Conservation (phyloP, 2,113 vertebrate species). For the Ailuropoda melanoleuca region DNA sequence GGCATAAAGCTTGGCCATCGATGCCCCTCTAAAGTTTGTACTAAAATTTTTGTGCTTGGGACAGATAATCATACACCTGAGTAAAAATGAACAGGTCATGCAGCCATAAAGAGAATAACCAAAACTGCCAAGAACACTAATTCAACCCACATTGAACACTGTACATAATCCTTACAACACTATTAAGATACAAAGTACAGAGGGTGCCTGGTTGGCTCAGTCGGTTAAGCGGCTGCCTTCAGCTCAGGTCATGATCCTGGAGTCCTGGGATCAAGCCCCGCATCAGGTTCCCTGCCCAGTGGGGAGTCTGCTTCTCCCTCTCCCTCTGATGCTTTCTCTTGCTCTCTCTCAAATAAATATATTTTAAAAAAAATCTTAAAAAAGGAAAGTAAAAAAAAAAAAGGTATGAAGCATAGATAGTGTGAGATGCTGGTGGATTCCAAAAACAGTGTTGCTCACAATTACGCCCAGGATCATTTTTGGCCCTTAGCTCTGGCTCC, state of each 20-base stretch:
- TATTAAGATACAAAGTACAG: neutral
- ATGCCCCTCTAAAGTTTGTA: neutral
- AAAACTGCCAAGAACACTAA: neutral
- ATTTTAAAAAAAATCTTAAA: neutral
- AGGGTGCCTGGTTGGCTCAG: neutral
- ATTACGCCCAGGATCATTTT: neutral
- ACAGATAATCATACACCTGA: neutral
- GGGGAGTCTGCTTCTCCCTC: neutral
- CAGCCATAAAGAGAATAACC: neutral
- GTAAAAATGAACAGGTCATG: neutral
- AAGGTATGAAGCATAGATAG: neutral
- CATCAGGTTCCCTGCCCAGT: neutral
- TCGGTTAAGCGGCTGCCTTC: too few species aligned
- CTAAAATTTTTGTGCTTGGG: neutral
- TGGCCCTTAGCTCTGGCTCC: neutral
- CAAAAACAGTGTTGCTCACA: neutral
- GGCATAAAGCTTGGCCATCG: neutral
- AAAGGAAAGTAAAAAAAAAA: too few species aligned
- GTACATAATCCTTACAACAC: neutral
- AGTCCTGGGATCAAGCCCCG: too few species aligned
- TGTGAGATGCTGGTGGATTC: neutral
- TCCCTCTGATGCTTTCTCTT: neutral
- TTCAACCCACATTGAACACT: neutral
- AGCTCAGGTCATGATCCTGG: too few species aligned
- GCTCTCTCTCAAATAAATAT: neutral